These are phyloP conservation scores for Oriolus oriolus DNA, from an alignment of 2,113 vertebrate genomes.

Conservation along the genomic window DNA sequence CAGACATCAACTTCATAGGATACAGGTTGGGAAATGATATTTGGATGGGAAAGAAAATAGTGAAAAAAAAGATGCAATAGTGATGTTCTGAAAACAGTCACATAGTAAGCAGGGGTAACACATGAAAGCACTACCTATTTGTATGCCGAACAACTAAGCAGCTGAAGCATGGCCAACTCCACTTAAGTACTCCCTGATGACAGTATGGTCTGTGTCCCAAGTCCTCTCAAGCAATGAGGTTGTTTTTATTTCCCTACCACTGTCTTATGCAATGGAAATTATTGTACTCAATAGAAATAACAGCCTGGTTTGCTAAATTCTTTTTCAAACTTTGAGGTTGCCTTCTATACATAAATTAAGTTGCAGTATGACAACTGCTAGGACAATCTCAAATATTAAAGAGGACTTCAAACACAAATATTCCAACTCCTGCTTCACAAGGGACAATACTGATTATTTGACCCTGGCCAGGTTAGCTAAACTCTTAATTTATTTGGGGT, in stretches of 20 bases:
- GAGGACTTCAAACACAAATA: not conserved
- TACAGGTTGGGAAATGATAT: not conserved
- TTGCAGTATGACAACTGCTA: not conserved
- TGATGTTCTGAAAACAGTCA: not conserved
- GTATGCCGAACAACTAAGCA: slow-evolving; percentile 34
- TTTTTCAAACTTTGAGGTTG: slow-evolving; percentile 1
- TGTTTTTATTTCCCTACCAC: slow-evolving; percentile 25
- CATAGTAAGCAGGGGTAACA: slow-evolving; percentile 15
- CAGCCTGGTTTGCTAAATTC: slow-evolving; percentile 42
- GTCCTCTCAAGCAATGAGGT: slow-evolving; percentile 11
- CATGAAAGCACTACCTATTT: not conserved
- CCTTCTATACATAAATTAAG: slow-evolving; percentile 26
- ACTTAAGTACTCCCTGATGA: not conserved
- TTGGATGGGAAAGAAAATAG: slow-evolving; percentile 35
- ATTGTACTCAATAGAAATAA: not conserved
- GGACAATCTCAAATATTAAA: slow-evolving; percentile 30
- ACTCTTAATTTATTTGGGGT: slow-evolving; percentile 30
- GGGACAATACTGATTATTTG: slow-evolving; percentile 10
- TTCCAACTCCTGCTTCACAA: not conserved
- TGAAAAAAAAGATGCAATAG: not conserved
- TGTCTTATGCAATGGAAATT: not conserved
- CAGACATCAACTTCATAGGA: slow-evolving; percentile 28
- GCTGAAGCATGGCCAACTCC: slow-evolving; percentile 42
- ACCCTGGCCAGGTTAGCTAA: slow-evolving; percentile 25
- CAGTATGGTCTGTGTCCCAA: not conserved